Percentiles rank a stretch among this genome's conserved stretches.
Evolutionary conservation across 2,113 vertebrate species (phyloP).

Genomic region (Lampris megalopsis): DNA sequence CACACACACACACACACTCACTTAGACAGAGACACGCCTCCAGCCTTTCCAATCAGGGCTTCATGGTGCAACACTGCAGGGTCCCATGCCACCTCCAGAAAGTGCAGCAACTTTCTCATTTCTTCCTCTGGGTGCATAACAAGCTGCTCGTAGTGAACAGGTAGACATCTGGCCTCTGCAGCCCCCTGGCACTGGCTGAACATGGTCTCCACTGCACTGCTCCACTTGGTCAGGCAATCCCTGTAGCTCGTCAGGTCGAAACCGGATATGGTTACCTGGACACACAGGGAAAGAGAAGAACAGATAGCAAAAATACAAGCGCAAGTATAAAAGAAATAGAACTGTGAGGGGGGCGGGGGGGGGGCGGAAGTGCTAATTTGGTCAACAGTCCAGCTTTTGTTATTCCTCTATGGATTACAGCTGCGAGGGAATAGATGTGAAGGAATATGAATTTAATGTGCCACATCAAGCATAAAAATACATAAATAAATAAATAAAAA

Average conservation of each 20-base stretch:
- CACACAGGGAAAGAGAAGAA: not conserved
- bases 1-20: conserved; percentile 77
- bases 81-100: conserved; percentile 91
- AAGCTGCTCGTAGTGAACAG: conserved; percentile 91
- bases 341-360: too few relatives aligned
- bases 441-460: too few relatives aligned
- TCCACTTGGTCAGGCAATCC: conserved; percentile 95
- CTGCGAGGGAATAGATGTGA: too few relatives aligned
- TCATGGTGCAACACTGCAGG: conserved; percentile 91
- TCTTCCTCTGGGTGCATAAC: conserved; percentile 89
- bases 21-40: conserved; percentile 95
- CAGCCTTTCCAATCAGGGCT: conserved; percentile 93
- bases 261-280: conserved; percentile 90
- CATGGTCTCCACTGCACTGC: conserved; percentile 92
- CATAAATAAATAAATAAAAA: too few relatives aligned
- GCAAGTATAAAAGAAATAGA: not conserved
- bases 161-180: conserved; percentile 81
- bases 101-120: conserved; percentile 91
- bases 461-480: too few relatives aligned
- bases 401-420: too few relatives aligned
- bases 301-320: not conserved
- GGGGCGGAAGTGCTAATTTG: too few relatives aligned
- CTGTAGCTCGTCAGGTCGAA: conserved; percentile 93
- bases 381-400: too few relatives aligned
- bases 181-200: conserved; percentile 90